phyloP scores from a whole-genome alignment of 1,140 invertebrate genomes.

The Paraescarpia echinospica region DNA sequence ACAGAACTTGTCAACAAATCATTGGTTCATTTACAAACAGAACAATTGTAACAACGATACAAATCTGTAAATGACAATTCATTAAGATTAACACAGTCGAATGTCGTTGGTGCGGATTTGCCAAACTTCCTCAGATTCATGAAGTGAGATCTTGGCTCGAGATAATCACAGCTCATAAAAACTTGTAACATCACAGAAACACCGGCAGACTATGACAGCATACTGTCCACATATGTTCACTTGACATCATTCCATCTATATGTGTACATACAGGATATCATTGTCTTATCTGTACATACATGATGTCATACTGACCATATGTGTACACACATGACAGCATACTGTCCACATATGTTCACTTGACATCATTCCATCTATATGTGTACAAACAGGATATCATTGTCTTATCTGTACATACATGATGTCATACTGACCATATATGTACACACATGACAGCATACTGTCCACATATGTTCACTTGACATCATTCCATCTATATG shows the following conservation, averaged over 20 bases:
- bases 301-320: too few species aligned
- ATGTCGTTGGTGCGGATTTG: background rate
- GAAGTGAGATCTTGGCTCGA: background rate
- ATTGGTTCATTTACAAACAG: background rate
- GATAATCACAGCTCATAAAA: background rate
- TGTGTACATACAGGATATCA: too few species aligned
- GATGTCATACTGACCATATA: too few species aligned
- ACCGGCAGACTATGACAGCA: background rate
- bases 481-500: too few species aligned
- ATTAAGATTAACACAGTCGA: background rate
- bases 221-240: background rate
- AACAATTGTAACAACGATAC: background rate
- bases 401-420: too few species aligned
- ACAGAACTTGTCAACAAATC: background rate
- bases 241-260: background rate
- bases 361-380: too few species aligned
- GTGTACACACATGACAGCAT: too few species aligned
- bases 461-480: too few species aligned
- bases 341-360: too few species aligned
- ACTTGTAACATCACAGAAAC: background rate
- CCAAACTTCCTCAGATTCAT: background rate
- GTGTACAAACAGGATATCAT: too few species aligned
- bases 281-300: too few species aligned
- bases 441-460: too few species aligned
- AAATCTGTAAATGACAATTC: background rate